Conservation (phyloP, 2,113 vertebrate species). For the Ptyas mucosa region DNA sequence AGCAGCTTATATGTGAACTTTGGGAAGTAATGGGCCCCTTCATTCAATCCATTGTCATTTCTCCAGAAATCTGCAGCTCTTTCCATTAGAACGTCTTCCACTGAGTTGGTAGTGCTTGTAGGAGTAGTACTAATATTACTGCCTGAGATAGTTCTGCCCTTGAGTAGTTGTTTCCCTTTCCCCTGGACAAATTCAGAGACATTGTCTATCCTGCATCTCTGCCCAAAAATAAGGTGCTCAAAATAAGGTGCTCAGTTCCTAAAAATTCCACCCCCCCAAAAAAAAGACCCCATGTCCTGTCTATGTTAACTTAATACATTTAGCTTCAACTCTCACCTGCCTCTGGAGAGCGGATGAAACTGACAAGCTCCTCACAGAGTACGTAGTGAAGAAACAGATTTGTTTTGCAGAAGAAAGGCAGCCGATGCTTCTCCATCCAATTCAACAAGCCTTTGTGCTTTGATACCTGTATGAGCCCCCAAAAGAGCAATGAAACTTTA, state of each 20-base stretch:
- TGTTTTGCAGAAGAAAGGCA: constrained; percentile 75
- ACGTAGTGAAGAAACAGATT: constrained; percentile 70
- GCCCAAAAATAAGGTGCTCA: not conserved
- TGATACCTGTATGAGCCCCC: constrained; percentile 48
- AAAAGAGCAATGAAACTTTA: constrained; percentile 34
- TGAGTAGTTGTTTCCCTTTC: not conserved
- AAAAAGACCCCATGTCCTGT: not conserved
- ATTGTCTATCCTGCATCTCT: not conserved
- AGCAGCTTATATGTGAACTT: not conserved
- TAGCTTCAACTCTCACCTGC: constrained; percentile 63
- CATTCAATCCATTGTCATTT: not conserved
- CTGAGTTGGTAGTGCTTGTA: not conserved
- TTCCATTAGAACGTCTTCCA: not conserved
- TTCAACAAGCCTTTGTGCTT: constrained; percentile 60
- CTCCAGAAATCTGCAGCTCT: not conserved
- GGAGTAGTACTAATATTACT: not conserved
- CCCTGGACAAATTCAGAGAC: not conserved
- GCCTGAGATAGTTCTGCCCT: not conserved
- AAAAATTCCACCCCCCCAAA: not conserved
- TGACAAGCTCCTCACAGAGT: constrained; percentile 70
- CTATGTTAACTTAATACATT: not conserved
- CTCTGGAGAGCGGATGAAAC: constrained; percentile 62
- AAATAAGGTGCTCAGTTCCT: not conserved
- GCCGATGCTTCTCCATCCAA: constrained; percentile 68
- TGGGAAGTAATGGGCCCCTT: not conserved